Evolutionary conservation across 2,888 invertebrate genomes (phyloP).

Genomic region (Sminthurinus aureus): DNA sequence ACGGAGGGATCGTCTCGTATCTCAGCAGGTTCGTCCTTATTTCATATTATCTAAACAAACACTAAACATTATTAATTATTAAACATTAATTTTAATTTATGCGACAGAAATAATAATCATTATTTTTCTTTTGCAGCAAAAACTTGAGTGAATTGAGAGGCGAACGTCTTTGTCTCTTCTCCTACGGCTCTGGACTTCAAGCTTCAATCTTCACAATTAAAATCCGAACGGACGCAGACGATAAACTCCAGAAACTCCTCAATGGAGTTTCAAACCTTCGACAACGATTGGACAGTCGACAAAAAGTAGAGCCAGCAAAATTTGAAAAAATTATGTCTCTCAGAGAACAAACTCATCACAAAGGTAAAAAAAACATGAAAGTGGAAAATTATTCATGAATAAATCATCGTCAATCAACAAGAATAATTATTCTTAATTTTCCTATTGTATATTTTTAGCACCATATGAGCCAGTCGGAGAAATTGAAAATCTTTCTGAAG

Average conservation of each 20-base stretch:
- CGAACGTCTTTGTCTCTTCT: constrained; percentile 86
- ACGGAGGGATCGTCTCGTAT: constrained; percentile 88
- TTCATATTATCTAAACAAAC: too few relatives aligned
- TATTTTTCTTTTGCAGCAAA: constrained; percentile 65
- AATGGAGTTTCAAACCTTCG: constrained; percentile 74
- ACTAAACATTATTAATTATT: too few relatives aligned
- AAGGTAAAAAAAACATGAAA: constrained; percentile 63
- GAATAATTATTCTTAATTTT: too few relatives aligned
- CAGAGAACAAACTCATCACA: constrained; percentile 83
- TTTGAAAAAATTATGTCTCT: constrained; percentile 82
- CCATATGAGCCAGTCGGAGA: constrained; percentile 83
- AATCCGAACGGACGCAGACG: constrained; percentile 69
- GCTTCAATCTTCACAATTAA: constrained; percentile 91
- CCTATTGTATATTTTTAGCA: constrained; percentile 64
- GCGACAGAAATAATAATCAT: too few relatives aligned
- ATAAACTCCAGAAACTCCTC: constrained; percentile 72
- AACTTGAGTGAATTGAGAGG: constrained; percentile 75
- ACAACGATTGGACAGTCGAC: constrained; percentile 73
- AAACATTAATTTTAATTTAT: not conserved
- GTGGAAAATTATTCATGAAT: too few relatives aligned
- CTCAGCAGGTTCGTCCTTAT: constrained; percentile 68
- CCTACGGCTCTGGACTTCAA: constrained; percentile 96
- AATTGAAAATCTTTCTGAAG: constrained; percentile 78
- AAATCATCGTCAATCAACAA: too few relatives aligned
- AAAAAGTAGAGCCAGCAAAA: constrained; percentile 75